A percentile compares a stretch with the other conserved stretches of the same genome.
Evolutionary conservation across 1,140 invertebrate genomes (phyloP).

Genomic region (Drosophila rufa): DNA sequence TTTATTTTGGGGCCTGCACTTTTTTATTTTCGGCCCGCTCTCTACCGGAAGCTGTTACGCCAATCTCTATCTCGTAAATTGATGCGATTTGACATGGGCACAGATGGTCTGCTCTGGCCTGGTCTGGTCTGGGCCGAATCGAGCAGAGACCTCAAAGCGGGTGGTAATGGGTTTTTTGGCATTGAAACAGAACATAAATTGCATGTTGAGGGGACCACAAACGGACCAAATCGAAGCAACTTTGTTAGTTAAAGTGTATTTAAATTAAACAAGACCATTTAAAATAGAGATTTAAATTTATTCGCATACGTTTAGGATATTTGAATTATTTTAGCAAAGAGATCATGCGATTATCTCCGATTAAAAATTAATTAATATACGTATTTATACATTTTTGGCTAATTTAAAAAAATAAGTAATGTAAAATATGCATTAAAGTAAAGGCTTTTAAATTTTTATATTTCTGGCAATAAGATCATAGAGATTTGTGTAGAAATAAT

Average conservation of each 20-base stretch:
- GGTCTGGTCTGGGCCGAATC: slow-evolving; percentile 1
- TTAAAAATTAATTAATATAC: not conserved
- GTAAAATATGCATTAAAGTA: too few species aligned
- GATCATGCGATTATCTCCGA: not conserved
- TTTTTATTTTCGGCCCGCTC: slow-evolving; percentile 35
- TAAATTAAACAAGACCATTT: not conserved
- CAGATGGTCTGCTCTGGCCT: slow-evolving; percentile 40
- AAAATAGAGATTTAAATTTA: not conserved
- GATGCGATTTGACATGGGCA: slow-evolving; percentile 73
- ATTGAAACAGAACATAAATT: slow-evolving; percentile 61
- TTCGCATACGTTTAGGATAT: not conserved
- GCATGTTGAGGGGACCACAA: slow-evolving; percentile 23
- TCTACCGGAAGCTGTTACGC: slow-evolving; percentile 74
- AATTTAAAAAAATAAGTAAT: too few species aligned
- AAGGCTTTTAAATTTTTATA: too few species aligned
- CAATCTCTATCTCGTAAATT: slow-evolving; percentile 75
- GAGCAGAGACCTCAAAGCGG: slow-evolving; percentile 43
- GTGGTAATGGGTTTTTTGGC: slow-evolving; percentile 79
- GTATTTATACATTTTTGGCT: too few species aligned
- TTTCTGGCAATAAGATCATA: too few species aligned
- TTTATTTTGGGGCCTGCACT: slow-evolving; percentile 35
- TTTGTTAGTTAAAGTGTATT: slow-evolving; percentile 24
- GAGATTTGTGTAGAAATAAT: too few species aligned
- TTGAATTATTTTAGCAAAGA: too few species aligned
- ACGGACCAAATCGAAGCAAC: slow-evolving; percentile 28